Conservation (phyloP, 2,888 invertebrate genomes). For the Gandaritis pyraliata region DNA sequence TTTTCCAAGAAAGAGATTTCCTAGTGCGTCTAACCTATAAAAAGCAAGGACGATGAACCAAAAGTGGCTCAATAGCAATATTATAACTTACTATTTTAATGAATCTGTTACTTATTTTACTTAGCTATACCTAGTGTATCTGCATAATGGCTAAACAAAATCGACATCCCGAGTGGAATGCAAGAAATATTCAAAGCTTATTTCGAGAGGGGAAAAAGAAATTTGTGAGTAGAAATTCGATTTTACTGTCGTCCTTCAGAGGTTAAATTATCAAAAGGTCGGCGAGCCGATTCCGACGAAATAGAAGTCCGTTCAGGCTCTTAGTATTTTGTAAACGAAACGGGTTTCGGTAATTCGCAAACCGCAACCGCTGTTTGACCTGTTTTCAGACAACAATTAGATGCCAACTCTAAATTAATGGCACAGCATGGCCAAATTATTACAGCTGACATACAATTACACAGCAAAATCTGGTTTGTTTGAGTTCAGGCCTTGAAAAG, state of each 20-base stretch:
- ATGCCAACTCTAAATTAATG: slow-evolving; percentile 37
- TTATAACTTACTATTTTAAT: background rate
- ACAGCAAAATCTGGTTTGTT: slow-evolving; percentile 16
- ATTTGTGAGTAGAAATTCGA: slow-evolving; percentile 31
- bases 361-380: slow-evolving; percentile 37
- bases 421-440: slow-evolving; percentile 31
- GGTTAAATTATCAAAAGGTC: slow-evolving; percentile 40
- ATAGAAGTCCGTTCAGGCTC: slow-evolving; percentile 16
- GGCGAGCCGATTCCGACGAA: slow-evolving; percentile 22
- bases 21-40: background rate
- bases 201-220: slow-evolving; percentile 29
- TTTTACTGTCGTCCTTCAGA: slow-evolving; percentile 35
- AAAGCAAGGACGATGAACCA: background rate
- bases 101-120: too few species aligned
- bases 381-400: slow-evolving; percentile 37
- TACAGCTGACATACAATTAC: slow-evolving; percentile 20
- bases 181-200: slow-evolving; percentile 11
- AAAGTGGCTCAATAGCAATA: background rate
- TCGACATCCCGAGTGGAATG: background rate
- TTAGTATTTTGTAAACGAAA: slow-evolving; percentile 33
- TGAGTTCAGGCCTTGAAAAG: slow-evolving; percentile 10
- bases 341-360: slow-evolving; percentile 36
- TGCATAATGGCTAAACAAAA: background rate
- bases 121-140: too few species aligned
- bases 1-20: background rate